Base-by-base conservation (phyloP, 2,113 vertebrate species). In the Notiomystis cincta region DNA sequence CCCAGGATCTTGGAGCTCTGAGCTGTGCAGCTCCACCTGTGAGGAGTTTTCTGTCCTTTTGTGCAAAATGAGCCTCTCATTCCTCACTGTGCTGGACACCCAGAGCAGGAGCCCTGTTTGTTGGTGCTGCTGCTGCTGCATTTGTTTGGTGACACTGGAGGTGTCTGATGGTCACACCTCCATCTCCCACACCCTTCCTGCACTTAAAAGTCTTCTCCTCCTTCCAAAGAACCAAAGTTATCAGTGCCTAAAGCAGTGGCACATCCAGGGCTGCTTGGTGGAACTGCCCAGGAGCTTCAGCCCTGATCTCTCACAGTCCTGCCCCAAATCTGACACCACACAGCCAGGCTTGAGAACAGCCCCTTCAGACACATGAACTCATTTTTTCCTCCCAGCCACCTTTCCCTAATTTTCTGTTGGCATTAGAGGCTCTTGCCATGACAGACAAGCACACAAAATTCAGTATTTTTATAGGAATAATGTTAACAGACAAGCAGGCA, bases 161-260 rank as follows among this genome's bases (percentile, higher is more conserved):
- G 54, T 3, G 2, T 40, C 31, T 0, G 0, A 35, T 27, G 48
- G 69, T 57, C 35, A 44, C 8, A 69, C 21, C 37, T 57, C 30
- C 38, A 60, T 73, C 54, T 91, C 60, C 48, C 76, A 54, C 48
- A 44, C 24, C 54, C 60, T 88, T 45, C 75, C 25, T 37, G 22
- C 58, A 69, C 28, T 44, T 35, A 54, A 73, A 65, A 2, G 2
- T 20, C 50, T 86, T 64, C 6, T 58, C 5, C 44, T 35, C 10
- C 3, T 71, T 76, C 37, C 38, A 71, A 33, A 0, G 1, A 7
- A 44, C 8, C 22, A 31, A 40, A 33, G 50, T 4, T 69, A 20
- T 67, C 38, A 27, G 54, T 19, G 22, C 27, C 44, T 44, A 27
- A 33, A 6, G 9, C 11, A 47, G 24, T 21, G 47, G 57, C 8